Percentiles rank a stretch among this genome's conserved stretches.
These are phyloP conservation scores for Oplegnathus fasciatus DNA, from an alignment of 2,113 vertebrate species.

Conservation along the genomic window DNA sequence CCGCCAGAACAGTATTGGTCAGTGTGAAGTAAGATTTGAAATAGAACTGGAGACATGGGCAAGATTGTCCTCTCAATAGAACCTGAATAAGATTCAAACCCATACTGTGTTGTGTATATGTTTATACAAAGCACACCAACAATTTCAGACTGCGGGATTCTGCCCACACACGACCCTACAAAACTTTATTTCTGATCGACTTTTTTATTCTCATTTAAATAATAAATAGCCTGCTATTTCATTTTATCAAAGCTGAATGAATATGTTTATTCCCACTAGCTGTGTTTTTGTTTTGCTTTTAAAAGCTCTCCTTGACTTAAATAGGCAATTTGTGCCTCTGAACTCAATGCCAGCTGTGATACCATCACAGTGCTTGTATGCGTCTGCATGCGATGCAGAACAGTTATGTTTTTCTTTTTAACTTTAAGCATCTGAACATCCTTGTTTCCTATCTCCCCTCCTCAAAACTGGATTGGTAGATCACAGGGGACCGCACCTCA, in stretches of 20 bases:
- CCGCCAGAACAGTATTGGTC: background rate
- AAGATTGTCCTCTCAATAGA: background rate
- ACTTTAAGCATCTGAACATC: constrained; percentile 37
- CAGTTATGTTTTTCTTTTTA: constrained; percentile 34
- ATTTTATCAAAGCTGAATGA: constrained; percentile 45
- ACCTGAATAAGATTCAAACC: constrained; percentile 2
- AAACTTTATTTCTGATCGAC: constrained; percentile 16
- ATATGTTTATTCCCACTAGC: constrained; percentile 34
- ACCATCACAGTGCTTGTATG: constrained; percentile 25
- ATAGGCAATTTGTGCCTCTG: constrained; percentile 47
- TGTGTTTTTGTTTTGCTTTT: constrained; percentile 56
- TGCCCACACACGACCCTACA: background rate
- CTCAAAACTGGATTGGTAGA: constrained; percentile 48
- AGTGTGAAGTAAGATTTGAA: background rate
- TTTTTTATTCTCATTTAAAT: constrained; percentile 43
- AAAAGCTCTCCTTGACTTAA: constrained; percentile 62
- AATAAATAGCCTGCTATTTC: constrained; percentile 39
- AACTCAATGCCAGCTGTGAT: constrained; percentile 45
- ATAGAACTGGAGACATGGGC: background rate
- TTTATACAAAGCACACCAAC: constrained; percentile 4
- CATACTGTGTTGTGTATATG: constrained; percentile 20
- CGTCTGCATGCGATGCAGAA: constrained; percentile 11
- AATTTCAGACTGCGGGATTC: constrained; percentile 9
- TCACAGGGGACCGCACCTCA: constrained; percentile 46
- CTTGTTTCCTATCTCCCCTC: constrained; percentile 22